These are phyloP conservation scores for Branchellion lobata DNA, from an alignment of 2,888 invertebrate genomes.

Conservation along the genomic window DNA sequence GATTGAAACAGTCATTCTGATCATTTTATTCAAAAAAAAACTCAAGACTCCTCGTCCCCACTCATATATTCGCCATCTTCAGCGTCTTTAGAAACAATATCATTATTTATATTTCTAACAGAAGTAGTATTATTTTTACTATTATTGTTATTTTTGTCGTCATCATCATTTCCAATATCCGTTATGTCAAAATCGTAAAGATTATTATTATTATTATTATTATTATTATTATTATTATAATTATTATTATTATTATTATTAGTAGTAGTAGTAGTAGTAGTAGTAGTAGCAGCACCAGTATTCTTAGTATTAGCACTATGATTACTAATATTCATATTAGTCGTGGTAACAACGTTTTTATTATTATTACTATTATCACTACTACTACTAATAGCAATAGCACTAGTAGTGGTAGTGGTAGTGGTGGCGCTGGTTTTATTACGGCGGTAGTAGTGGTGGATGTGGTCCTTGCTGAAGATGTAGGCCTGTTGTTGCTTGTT, in stretches of 20 bases:
- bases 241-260: slow-evolving; percentile 2
- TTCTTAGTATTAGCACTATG: neutral
- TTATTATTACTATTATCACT: neutral
- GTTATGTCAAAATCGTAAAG: neutral
- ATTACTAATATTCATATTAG: no score
- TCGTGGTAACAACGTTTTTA: no score
- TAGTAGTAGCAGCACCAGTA: neutral
- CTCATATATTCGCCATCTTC: neutral
- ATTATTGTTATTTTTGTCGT: neutral
- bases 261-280: neutral
- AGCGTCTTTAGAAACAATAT: neutral
- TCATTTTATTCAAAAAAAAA: no score
- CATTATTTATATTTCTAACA: neutral
- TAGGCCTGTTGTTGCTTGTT: neutral
- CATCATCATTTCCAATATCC: neutral
- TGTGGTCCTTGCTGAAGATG: neutral
- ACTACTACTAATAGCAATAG: neutral
- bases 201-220: neutral
- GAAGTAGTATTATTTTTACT: neutral
- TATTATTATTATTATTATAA: neutral
- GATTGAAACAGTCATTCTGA: no score
- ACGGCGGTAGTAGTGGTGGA: no score
- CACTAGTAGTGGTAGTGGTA: no score
- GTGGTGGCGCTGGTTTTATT: no score
- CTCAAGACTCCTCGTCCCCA: no score